phyloP scores from a whole-genome alignment of 2,888 invertebrate species.

The Harpalus rufipes region DNA sequence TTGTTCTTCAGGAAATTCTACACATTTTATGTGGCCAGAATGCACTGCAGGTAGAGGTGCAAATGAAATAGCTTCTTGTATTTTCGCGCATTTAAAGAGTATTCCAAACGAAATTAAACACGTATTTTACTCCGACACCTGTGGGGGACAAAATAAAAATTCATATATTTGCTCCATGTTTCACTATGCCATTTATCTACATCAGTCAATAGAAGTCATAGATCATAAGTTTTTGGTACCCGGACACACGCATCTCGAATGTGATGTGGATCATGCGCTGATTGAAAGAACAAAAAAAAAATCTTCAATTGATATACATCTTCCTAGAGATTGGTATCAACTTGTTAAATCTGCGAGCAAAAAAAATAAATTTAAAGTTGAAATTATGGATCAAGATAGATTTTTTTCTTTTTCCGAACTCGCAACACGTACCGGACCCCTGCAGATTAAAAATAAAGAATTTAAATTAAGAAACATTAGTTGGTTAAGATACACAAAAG shows the following conservation, averaged over 20 bases:
- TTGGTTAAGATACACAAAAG: constrained; percentile 18
- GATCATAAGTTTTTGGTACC: constrained; percentile 18
- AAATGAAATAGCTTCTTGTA: too few species aligned
- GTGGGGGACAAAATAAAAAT: too few species aligned
- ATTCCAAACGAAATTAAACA: too few species aligned
- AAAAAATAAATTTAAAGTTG: constrained; percentile 6
- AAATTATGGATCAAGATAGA: constrained; percentile 16
- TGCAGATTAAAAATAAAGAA: too few species aligned
- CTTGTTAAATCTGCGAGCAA: constrained; percentile 11
- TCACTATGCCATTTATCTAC: constrained; percentile 13
- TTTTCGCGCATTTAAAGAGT: too few species aligned
- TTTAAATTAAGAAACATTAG: too few species aligned
- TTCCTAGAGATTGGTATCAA: constrained; percentile 14
- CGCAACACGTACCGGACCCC: too few species aligned
- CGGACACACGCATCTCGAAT: constrained; percentile 18
- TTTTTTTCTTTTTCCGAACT: constrained; percentile 20
- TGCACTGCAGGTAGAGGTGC: too few species aligned
- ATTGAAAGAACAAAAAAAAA: background rate
- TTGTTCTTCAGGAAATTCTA: too few species aligned
- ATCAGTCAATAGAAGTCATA: constrained; percentile 4
- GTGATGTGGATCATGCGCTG: background rate
- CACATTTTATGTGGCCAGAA: too few species aligned
- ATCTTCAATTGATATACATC: constrained; percentile 1
- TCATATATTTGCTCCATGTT: background rate
- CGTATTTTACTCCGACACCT: too few species aligned